These are phyloP conservation scores for Loris lydekkerianus DNA, from an alignment of 2,797 vertebrate species.

Conservation along the genomic window DNA sequence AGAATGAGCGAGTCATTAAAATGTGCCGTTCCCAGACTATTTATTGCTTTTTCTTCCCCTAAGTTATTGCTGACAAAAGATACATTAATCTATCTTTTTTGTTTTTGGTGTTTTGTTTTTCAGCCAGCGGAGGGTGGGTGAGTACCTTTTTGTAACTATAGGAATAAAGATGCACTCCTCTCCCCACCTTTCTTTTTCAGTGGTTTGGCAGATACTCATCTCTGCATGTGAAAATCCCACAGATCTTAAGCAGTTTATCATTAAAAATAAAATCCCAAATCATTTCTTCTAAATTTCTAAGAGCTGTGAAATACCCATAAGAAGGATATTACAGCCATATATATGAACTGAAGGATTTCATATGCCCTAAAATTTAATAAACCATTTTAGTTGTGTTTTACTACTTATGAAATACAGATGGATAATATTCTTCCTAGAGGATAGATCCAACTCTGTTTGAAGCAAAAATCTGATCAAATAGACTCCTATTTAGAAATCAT, in stretches of 20 bases:
- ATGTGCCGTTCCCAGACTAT: neutral
- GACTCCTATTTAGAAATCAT: neutral
- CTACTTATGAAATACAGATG: neutral
- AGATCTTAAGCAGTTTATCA: conserved; percentile 28
- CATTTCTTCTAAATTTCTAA: neutral
- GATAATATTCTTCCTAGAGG: neutral
- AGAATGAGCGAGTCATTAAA: conserved; percentile 45
- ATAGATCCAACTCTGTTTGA: neutral
- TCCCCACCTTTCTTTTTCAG: conserved; percentile 50
- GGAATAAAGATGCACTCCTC: conserved; percentile 63
- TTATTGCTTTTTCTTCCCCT: conserved; percentile 55
- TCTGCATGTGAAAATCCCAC: conserved; percentile 53
- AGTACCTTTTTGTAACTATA: conserved; percentile 66
- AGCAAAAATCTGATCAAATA: neutral
- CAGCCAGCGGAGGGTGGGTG: neutral
- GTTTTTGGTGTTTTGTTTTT: conserved; percentile 66
- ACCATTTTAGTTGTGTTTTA: neutral
- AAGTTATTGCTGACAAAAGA: conserved; percentile 53
- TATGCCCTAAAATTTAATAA: neutral
- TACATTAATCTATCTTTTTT: conserved; percentile 30
- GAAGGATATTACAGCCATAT: neutral
- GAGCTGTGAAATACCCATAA: neutral
- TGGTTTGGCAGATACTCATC: conserved; percentile 56
- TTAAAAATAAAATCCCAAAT: neutral
- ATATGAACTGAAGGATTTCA: neutral